phyloP scores from a whole-genome alignment of 2,113 vertebrate genomes.

The Calyptomena viridis region DNA sequence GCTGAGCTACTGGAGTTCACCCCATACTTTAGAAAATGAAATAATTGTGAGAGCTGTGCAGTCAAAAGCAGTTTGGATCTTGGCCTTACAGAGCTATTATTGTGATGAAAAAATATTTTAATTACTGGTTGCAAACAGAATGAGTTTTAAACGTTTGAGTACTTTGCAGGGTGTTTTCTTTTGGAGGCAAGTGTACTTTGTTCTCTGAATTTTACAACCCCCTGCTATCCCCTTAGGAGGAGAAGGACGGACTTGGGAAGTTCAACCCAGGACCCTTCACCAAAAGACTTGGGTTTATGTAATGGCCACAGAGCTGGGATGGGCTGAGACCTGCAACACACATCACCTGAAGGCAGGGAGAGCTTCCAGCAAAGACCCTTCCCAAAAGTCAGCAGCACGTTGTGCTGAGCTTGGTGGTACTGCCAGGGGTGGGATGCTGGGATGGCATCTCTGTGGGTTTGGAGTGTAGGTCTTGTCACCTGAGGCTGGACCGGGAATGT shows the following conservation, averaged over 20 bases:
- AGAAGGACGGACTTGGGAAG: background rate
- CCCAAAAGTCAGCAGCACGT: background rate
- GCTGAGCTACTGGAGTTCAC: background rate
- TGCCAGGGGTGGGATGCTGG: background rate
- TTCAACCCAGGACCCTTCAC: background rate
- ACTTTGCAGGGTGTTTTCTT: background rate
- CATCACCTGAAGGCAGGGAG: accelerated
- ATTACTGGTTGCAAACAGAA: background rate
- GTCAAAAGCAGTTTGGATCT: constrained; percentile 5
- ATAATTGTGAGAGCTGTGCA: background rate
- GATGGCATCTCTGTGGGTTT: background rate
- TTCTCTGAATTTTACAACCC: background rate
- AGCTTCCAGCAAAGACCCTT: background rate
- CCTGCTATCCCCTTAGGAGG: background rate
- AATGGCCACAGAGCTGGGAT: background rate
- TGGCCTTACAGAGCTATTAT: background rate
- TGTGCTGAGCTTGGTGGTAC: background rate
- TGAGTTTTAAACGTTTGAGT: background rate
- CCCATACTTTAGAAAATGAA: constrained; percentile 10
- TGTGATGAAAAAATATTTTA: constrained; percentile 21
- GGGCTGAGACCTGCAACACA: background rate
- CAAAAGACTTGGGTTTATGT: background rate
- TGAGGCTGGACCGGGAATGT: background rate
- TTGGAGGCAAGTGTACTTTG: background rate
- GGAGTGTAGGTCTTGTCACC: background rate